These are phyloP conservation scores for Drosophila guanche DNA, from an alignment of 1,140 invertebrate species.

Conservation along the genomic window DNA sequence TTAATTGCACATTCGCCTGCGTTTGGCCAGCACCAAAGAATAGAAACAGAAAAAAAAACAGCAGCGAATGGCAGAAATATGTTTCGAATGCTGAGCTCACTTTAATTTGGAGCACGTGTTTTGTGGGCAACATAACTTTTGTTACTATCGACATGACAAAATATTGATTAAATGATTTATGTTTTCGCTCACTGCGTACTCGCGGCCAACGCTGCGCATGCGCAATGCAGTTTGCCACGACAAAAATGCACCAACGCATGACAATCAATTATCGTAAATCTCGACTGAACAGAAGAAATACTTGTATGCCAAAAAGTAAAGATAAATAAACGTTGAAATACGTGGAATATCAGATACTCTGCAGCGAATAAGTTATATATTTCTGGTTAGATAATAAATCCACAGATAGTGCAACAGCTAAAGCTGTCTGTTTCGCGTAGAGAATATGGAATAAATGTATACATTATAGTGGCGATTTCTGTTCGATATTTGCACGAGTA, in stretches of 20 bases:
- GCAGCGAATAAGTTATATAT: no score
- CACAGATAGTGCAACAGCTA: no score
- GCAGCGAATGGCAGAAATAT: slow-evolving; percentile 11
- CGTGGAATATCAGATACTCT: slow-evolving; percentile 3
- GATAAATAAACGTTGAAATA: neutral
- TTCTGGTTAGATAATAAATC: no score
- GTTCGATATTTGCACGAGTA: slow-evolving; percentile 47
- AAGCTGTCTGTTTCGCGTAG: neutral
- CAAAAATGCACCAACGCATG: slow-evolving; percentile 42
- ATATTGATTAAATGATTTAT: slow-evolving; percentile 82
- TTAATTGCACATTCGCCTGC: slow-evolving; percentile 60
- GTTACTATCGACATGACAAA: slow-evolving; percentile 67
- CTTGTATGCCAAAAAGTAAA: neutral
- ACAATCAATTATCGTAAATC: slow-evolving; percentile 71
- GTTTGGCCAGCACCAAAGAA: slow-evolving; percentile 16
- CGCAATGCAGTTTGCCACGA: slow-evolving; percentile 47
- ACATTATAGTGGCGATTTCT: slow-evolving; percentile 10
- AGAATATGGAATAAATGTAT: slow-evolving; percentile 2
- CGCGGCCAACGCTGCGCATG: slow-evolving; percentile 66
- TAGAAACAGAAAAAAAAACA: slow-evolving; percentile 6
- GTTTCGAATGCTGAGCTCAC: slow-evolving; percentile 18
- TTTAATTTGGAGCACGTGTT: slow-evolving; percentile 75
- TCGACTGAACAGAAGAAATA: slow-evolving; percentile 37
- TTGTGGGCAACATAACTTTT: slow-evolving; percentile 54
- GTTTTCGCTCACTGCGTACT: slow-evolving; percentile 14